Evolutionary conservation across 1,140 invertebrate species (phyloP).

Genomic region (Phymorhynchus buccinoides): DNA sequence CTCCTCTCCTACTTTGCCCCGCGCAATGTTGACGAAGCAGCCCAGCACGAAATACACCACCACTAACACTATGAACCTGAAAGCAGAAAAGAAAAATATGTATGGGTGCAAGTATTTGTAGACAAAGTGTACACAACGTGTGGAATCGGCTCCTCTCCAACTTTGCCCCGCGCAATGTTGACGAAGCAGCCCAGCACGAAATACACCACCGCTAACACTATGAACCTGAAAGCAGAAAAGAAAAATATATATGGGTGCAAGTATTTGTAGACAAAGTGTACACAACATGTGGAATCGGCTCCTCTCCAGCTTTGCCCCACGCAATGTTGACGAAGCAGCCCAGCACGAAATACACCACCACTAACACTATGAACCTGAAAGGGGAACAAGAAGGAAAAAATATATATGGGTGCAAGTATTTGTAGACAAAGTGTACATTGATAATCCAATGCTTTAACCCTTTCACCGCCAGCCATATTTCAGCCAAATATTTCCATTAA

Average conservation of each 20-base stretch:
- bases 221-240: conserved; percentile 28
- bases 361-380: conserved; percentile 34
- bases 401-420: no score
- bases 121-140: neutral
- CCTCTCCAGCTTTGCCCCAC: conserved; percentile 22
- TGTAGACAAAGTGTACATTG: neutral
- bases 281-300: conserved; percentile 16
- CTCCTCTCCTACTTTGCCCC: conserved; percentile 20
- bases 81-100: conserved; percentile 7
- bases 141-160: conserved; percentile 21
- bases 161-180: conserved; percentile 27
- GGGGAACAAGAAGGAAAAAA: neutral
- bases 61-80: conserved; percentile 30
- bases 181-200: conserved; percentile 34
- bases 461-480: no score
- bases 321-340: conserved; percentile 32
- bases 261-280: neutral
- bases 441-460: no score
- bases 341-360: conserved; percentile 32
- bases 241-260: no score
- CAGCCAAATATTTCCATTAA: no score
- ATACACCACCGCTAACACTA: conserved; percentile 23
- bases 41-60: conserved; percentile 35
- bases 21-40: conserved; percentile 27
- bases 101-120: no score